Base-by-base conservation (phyloP, 2,888 invertebrate genomes). In the Drosophila planitibia region DNA sequence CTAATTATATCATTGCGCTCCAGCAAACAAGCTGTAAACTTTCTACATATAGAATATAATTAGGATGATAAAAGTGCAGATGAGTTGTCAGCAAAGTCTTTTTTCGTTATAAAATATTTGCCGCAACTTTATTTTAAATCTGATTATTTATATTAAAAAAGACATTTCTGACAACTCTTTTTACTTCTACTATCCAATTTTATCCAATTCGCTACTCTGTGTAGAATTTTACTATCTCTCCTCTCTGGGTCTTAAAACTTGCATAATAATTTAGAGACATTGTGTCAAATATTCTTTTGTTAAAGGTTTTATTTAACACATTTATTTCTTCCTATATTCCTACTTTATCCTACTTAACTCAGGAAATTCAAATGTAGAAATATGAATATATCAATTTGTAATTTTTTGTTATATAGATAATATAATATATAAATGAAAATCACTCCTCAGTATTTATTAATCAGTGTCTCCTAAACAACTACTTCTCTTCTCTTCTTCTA, bases 1-100 rank as follows among this genome's bases (percentile, higher is more conserved):
- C 74, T 54, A 73, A 79, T 79, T 78, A 77, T 77, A 63, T n/a
- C 70, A 75, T 57, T 70, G 76, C 41, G 41, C 59, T 69, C n/a
- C 41, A 61, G 53, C 25, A 66, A 67, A 41, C 63, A 59, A 54
- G 53, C 63, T 47, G 47, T 16, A 25, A 9, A 16, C 16, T 47
- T 47, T 25, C 4, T 16, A 9, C 25, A 44, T 6, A 12, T 22
- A n/a, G n/a, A 2, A 12, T n/a, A n/a, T 41, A n/a, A 12, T 41
- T 41, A n/a, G 47, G 3, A 22, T 25, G 16, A 16, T 2, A 16
- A 47, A 47, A 16, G 47, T 9, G 0, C 9, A 4, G 16, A 25
- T 9, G 4, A 9, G 28, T 25, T 25, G 9, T 9, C 4, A 2
- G 9, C 22, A 9, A 2, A 1, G 0, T 47, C 7, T 47, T 16